phyloP scores from a whole-genome alignment of 2,797 vertebrate genomes.

The Manis javanica region DNA sequence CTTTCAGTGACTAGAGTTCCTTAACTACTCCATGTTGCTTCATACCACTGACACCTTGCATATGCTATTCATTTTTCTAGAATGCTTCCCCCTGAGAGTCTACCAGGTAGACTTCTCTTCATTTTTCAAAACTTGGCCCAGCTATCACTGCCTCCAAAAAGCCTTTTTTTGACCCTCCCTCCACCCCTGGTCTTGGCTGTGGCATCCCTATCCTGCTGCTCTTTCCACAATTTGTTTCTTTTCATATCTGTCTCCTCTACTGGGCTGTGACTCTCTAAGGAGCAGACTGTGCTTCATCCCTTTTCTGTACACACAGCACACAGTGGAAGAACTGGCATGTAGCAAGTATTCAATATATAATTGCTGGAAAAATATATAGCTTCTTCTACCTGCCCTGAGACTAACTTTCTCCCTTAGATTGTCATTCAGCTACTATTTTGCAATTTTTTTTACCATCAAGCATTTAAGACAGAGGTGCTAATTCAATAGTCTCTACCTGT shows the following conservation, averaged over 20 bases:
- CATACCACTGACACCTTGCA: not conserved
- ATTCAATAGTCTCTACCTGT: constrained; percentile 40
- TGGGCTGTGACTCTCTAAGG: not conserved
- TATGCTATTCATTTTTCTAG: not conserved
- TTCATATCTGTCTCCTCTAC: not conserved
- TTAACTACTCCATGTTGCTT: not conserved
- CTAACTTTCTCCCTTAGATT: not conserved
- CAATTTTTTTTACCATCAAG: constrained; percentile 4
- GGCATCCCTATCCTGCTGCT: not conserved
- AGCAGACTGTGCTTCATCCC: not conserved
- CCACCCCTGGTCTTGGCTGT: not conserved
- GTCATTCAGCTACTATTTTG: constrained; percentile 21
- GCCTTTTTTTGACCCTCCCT: not conserved
- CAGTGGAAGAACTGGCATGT: not conserved
- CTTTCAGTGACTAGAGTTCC: not conserved
- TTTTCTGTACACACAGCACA: not conserved
- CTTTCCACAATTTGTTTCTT: constrained; percentile 22
- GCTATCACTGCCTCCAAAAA: not conserved
- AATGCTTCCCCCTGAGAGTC: not conserved
- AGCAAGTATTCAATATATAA: constrained; percentile 43
- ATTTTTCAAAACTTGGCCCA: not conserved
- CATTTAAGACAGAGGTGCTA: constrained; percentile 48
- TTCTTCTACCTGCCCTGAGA: not conserved
- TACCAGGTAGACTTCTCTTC: not conserved
- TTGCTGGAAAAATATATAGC: constrained; percentile 50